Evolutionary conservation across 2,113 vertebrate genomes (phyloP).

Genomic region (Gallinago undulata): DNA sequence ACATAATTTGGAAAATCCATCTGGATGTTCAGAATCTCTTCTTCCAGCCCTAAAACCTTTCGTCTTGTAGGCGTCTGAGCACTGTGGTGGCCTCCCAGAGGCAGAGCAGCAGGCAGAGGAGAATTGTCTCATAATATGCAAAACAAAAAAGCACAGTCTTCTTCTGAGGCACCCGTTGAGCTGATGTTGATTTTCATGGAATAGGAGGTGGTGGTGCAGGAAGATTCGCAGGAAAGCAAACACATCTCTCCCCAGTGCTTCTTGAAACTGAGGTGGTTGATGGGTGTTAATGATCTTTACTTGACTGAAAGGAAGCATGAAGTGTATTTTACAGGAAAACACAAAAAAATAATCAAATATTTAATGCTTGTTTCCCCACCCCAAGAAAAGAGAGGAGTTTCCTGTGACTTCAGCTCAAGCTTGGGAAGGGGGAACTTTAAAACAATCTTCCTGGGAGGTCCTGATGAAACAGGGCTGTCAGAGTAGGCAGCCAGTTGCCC

Average conservation of each 20-base stretch:
- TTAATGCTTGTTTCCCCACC: not conserved
- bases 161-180: not conserved
- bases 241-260: not conserved
- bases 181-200: not conserved
- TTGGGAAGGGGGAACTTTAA: not conserved
- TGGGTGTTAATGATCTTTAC: not conserved
- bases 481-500: not conserved
- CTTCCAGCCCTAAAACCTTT: not conserved
- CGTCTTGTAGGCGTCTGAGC: not conserved
- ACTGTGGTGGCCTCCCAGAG: not conserved
- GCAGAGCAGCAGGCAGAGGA: not conserved
- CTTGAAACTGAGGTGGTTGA: not conserved
- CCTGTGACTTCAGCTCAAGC: not conserved
- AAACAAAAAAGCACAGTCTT: not conserved
- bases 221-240: not conserved
- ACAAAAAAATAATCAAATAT: not conserved
- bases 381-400: not conserved
- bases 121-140: not conserved
- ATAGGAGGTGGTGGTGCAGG: not conserved
- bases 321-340: not conserved
- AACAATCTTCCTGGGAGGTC: slow-evolving; percentile 35
- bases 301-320: not conserved
- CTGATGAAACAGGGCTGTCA: slow-evolving; percentile 29
- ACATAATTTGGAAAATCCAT: not conserved
- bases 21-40: not conserved